phyloP scores from a whole-genome alignment of 30 jellyfish, hydroid and myxozoan genomes.

The Aurelia sp. region DNA sequence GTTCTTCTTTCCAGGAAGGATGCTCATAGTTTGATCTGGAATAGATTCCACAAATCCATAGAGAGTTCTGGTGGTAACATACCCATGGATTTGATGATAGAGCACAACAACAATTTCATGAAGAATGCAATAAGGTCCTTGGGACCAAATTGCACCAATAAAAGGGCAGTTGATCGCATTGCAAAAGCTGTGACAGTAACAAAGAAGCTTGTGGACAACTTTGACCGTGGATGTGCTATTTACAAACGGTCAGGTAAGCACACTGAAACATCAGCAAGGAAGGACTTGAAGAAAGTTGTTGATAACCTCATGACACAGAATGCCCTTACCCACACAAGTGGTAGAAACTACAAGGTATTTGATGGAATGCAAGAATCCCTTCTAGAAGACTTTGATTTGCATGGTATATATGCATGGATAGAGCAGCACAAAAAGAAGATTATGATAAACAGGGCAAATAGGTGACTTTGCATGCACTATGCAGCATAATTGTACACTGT shows the following conservation, averaged over 20 bases:
- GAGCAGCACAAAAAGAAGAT: conserved; percentile 3
- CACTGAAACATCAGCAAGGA: conserved; percentile 9
- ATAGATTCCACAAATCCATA: conserved; percentile 14
- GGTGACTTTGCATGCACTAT: neutral
- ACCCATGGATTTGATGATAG: conserved; percentile 39
- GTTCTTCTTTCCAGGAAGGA: conserved; percentile 1
- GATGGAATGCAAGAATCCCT: neutral
- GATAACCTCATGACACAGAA: conserved; percentile 21
- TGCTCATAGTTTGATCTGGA: conserved; percentile 52
- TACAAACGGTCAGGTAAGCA: conserved; percentile 43
- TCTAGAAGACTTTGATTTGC: conserved; percentile 31
- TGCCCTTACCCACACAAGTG: neutral
- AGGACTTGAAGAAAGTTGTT: conserved; percentile 32
- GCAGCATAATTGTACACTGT: neutral
- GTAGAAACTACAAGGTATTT: conserved; percentile 31
- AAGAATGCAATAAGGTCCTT: conserved; percentile 13
- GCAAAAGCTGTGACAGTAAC: conserved; percentile 22
- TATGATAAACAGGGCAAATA: neutral
- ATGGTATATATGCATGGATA: conserved; percentile 21
- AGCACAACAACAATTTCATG: conserved; percentile 16
- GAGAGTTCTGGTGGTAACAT: conserved; percentile 47
- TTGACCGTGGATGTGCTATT: neutral
- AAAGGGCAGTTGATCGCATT: conserved; percentile 28
- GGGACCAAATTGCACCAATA: conserved; percentile 27
- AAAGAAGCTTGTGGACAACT: conserved; percentile 27